phyloP scores from a whole-genome alignment of 2,797 vertebrate genomes.

The Scyliorhinus canicula region DNA sequence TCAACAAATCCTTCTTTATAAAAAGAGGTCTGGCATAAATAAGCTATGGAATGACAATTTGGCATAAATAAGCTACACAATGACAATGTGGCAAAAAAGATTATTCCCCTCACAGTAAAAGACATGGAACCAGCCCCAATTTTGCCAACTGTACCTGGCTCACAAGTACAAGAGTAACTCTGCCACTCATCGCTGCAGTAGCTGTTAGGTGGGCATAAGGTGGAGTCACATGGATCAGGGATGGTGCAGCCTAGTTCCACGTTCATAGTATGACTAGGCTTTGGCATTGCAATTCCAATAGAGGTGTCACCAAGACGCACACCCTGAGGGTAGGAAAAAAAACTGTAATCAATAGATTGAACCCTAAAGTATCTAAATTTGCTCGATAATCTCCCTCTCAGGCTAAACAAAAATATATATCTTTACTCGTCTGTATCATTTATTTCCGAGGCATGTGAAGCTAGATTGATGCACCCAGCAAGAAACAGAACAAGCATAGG shows the following conservation, averaged over 20 bases:
- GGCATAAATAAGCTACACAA: background rate
- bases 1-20: background rate
- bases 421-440: background rate
- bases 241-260: constrained; percentile 80
- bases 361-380: background rate
- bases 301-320: constrained; percentile 78
- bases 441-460: background rate
- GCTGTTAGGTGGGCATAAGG: constrained; percentile 78
- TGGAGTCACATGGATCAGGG: constrained; percentile 73
- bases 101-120: background rate
- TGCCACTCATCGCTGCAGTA: constrained; percentile 84
- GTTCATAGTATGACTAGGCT: constrained; percentile 70
- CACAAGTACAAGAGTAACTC: constrained; percentile 76
- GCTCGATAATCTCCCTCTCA: background rate
- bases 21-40: background rate
- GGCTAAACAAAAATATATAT: background rate
- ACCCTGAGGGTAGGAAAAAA: constrained; percentile 61
- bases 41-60: background rate
- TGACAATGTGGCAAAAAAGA: background rate
- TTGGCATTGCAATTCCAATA: constrained; percentile 66
- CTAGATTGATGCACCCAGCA: too few relatives aligned
- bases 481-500: background rate
- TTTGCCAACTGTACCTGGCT: constrained; percentile 66
- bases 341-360: constrained; percentile 4
- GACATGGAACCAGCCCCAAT: background rate